Evolutionary conservation across 1,140 invertebrate species (phyloP).

Genomic region (Colletes gigas): DNA sequence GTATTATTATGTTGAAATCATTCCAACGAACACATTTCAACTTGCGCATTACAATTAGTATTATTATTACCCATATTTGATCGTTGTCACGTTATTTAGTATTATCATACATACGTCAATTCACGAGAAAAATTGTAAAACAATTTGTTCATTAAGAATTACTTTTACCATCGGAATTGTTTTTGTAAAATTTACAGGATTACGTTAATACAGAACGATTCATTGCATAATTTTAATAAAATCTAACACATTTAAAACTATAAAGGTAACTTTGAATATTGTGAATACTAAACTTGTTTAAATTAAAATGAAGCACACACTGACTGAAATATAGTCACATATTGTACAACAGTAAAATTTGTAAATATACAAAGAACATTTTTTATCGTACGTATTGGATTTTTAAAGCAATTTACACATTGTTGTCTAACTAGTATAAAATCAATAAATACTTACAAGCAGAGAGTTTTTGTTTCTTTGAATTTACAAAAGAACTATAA

Average conservation of each 20-base stretch:
- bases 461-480: no score
- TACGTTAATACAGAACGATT: background rate
- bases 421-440: conserved; percentile 15
- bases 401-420: conserved; percentile 26
- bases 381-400: conserved; percentile 33
- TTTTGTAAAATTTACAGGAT: background rate
- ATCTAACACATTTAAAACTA: conserved; percentile 14
- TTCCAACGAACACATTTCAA: conserved; percentile 14
- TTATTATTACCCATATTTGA: conserved; percentile 16
- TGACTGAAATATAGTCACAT: conserved; percentile 25
- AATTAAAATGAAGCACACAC: conserved; percentile 3
- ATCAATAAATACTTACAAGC: conserved; percentile 15
- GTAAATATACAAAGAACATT: conserved; percentile 45
- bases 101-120: background rate
- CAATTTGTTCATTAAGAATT: background rate
- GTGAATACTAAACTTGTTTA: conserved; percentile 6
- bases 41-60: conserved; percentile 23
- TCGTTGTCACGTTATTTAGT: background rate
- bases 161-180: background rate
- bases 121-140: background rate
- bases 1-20: conserved; percentile 33
- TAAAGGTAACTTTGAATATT: conserved; percentile 10
- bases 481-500: background rate
- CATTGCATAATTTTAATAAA: conserved; percentile 11
- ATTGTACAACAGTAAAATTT: conserved; percentile 27